These are phyloP conservation scores for Ptychoptera contaminata DNA, from an alignment of 2,888 invertebrate genomes.

Conservation along the genomic window DNA sequence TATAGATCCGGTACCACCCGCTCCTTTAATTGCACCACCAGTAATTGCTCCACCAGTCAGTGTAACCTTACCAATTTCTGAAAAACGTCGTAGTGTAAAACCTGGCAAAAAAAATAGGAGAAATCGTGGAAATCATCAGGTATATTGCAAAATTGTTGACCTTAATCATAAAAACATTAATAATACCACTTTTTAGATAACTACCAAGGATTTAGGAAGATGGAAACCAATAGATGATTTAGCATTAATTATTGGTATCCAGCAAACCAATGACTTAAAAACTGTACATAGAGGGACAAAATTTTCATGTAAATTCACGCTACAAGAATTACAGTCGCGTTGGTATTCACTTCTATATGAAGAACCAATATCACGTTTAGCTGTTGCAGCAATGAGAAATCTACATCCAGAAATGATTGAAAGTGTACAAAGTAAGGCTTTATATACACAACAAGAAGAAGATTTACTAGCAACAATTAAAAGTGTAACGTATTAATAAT, in stretches of 20 bases:
- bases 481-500: constrained; percentile 40
- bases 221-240: constrained; percentile 98
- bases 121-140: constrained; percentile 21
- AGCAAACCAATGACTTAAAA: constrained; percentile 71
- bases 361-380: constrained; percentile 80
- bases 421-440: constrained; percentile 71
- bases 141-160: too few relatives aligned
- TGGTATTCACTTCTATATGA: constrained; percentile 95
- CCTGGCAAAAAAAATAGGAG: constrained; percentile 14
- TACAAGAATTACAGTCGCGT: constrained; percentile 84
- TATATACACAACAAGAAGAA: constrained; percentile 84
- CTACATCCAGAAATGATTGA: constrained; percentile 82
- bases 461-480: constrained; percentile 64
- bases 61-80: constrained; percentile 11
- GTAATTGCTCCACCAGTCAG: background rate
- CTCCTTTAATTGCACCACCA: background rate
- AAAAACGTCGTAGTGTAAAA: constrained; percentile 9
- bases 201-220: constrained; percentile 72
- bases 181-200: constrained; percentile 23
- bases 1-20: background rate
- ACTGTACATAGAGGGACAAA: constrained; percentile 82
- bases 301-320: constrained; percentile 88
- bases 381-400: constrained; percentile 84
- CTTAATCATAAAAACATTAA: background rate
- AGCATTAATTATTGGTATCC: constrained; percentile 81